Conservation (phyloP, 2,888 invertebrate species). For the Hesperia comma region DNA sequence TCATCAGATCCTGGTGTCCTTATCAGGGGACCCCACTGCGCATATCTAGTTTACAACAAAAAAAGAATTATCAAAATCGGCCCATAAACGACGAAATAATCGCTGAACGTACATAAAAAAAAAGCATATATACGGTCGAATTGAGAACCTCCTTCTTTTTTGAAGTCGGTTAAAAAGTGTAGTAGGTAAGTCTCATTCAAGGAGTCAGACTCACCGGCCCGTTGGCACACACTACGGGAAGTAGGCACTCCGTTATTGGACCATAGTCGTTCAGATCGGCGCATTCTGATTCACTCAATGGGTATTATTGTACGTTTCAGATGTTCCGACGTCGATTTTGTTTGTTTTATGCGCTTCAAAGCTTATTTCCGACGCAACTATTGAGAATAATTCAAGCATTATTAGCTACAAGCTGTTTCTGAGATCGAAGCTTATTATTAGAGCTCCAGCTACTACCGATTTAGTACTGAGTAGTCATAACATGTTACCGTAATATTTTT, state of each 20-base stretch:
- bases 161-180: no score
- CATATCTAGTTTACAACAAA: no score
- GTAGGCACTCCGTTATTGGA: slow-evolving; percentile 68
- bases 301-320: slow-evolving; percentile 62
- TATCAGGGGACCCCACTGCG: no score
- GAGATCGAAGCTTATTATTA: slow-evolving; percentile 14
- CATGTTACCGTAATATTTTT: background rate
- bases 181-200: slow-evolving; percentile 78
- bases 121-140: no score
- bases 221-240: slow-evolving; percentile 67
- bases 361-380: slow-evolving; percentile 48
- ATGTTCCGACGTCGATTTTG: slow-evolving; percentile 59
- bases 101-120: no score
- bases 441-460: background rate
- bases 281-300: slow-evolving; percentile 71
- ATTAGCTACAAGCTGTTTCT: slow-evolving; percentile 16
- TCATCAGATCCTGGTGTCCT: no score
- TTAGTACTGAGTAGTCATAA: background rate
- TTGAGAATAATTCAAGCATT: slow-evolving; percentile 30
- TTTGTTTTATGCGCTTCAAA: slow-evolving; percentile 59
- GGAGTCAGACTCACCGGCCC: slow-evolving; percentile 75
- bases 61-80: no score
- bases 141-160: no score
- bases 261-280: slow-evolving; percentile 65
- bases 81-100: no score